Conservation (phyloP, 2,113 vertebrate genomes). For the Melospiza melodia region DNA sequence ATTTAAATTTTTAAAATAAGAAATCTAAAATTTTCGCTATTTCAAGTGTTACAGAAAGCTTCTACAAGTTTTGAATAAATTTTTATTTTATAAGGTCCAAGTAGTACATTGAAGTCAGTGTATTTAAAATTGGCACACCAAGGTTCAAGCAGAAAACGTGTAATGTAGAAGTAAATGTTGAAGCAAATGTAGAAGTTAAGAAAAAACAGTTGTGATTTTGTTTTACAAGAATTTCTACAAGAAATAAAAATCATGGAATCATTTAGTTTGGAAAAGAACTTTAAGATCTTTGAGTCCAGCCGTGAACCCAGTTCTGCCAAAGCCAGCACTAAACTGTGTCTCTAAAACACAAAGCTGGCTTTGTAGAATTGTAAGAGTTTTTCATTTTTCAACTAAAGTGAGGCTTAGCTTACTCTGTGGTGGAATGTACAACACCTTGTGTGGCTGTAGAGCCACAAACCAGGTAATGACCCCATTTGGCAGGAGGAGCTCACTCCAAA, state of each 20-base stretch:
- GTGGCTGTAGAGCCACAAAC: background rate
- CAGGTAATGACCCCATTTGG: background rate
- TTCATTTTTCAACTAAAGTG: background rate
- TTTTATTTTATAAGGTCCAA: too few relatives aligned
- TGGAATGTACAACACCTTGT: background rate
- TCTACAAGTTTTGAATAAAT: too few relatives aligned
- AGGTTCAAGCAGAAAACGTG: background rate
- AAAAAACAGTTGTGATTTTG: background rate
- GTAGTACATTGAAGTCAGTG: too few relatives aligned
- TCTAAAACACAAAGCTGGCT: background rate
- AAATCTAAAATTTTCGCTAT: background rate
- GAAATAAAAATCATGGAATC: background rate
- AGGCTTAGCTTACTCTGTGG: background rate
- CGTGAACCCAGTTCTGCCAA: background rate
- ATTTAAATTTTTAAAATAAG: background rate
- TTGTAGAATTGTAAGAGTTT: background rate
- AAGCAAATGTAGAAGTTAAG: background rate
- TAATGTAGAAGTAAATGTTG: background rate
- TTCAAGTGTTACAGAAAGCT: background rate
- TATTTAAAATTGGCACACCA: background rate
- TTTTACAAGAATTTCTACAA: background rate
- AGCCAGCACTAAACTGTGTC: background rate
- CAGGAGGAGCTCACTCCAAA: background rate
- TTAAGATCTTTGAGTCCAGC: background rate
- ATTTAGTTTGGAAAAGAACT: background rate